Evolutionary conservation across 1,140 invertebrate species (phyloP).

Genomic region (Magallana angulata): DNA sequence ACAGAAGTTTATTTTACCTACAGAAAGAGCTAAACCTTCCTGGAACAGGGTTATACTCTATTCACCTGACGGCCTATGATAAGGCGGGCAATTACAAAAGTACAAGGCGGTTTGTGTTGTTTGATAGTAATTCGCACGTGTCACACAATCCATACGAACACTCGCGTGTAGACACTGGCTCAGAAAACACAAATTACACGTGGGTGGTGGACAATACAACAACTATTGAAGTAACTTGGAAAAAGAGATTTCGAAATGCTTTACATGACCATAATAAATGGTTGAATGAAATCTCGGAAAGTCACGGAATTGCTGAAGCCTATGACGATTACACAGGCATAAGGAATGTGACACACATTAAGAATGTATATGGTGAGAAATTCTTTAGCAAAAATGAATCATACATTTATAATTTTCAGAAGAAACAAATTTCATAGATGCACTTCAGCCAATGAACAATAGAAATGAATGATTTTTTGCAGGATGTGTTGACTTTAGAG

Average conservation of each 20-base stretch:
- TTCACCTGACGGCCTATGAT: constrained; percentile 59
- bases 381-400: no score
- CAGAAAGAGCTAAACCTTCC: constrained; percentile 49
- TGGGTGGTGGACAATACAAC: constrained; percentile 48
- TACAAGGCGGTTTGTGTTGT: constrained; percentile 54
- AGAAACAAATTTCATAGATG: no score
- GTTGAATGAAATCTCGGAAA: constrained; percentile 51
- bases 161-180: constrained; percentile 52
- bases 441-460: no score
- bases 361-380: constrained; percentile 53
- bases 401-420: no score
- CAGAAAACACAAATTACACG: constrained; percentile 34
- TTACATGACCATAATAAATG: constrained; percentile 52
- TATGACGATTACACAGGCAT: constrained; percentile 63
- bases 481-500: constrained; percentile 53
- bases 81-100: constrained; percentile 60
- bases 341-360: constrained; percentile 41
- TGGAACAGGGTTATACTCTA: constrained; percentile 52
- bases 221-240: constrained; percentile 51
- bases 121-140: constrained; percentile 50
- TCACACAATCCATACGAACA: not conserved
- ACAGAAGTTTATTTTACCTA: not conserved
- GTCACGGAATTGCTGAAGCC: not conserved
- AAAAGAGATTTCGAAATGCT: constrained; percentile 53
- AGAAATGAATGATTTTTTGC: not conserved